phyloP scores from a whole-genome alignment of 92 coral and sea anemone genomes.

The Epizoanthus ramosus region DNA sequence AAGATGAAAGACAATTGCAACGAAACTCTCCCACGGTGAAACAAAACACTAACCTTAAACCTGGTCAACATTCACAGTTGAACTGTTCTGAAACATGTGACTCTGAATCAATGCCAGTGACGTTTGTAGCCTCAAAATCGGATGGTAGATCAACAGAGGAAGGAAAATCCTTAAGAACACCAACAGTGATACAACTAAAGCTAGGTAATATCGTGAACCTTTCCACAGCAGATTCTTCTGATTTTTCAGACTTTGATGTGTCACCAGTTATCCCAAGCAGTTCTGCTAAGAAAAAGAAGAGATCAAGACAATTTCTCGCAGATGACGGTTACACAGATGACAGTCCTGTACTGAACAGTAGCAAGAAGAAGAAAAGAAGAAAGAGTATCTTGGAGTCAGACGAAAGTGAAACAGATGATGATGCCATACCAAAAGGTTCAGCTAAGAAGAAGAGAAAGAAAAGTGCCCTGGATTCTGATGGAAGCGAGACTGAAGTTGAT shows the following conservation, averaged over 20 bases:
- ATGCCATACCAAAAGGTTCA: background rate
- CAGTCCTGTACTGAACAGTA: background rate
- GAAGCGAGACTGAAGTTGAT: background rate
- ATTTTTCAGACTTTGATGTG: slow-evolving; percentile 9
- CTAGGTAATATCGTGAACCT: background rate
- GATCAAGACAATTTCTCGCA: background rate
- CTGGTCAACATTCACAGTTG: no score
- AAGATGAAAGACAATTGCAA: no score
- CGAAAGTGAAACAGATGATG: background rate
- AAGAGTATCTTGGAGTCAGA: slow-evolving; percentile 6
- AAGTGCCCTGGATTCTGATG: background rate
- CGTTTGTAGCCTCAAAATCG: background rate
- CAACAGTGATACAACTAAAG: background rate
- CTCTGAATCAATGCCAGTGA: no score
- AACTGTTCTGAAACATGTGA: no score
- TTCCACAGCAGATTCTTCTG: background rate
- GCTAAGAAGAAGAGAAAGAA: background rate
- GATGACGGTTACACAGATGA: background rate
- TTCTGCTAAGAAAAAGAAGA: slow-evolving; percentile 25
- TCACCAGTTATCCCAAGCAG: slow-evolving; percentile 20
- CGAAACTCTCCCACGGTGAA: no score
- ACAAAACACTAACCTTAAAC: no score
- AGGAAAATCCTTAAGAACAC: background rate
- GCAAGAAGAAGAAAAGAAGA: slow-evolving; percentile 4
- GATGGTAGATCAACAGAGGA: background rate